Evolutionary conservation across 2,888 invertebrate genomes (phyloP), one percentile per base, ranked within the genome.

Genomic region (Lithosia quadra): DNA sequence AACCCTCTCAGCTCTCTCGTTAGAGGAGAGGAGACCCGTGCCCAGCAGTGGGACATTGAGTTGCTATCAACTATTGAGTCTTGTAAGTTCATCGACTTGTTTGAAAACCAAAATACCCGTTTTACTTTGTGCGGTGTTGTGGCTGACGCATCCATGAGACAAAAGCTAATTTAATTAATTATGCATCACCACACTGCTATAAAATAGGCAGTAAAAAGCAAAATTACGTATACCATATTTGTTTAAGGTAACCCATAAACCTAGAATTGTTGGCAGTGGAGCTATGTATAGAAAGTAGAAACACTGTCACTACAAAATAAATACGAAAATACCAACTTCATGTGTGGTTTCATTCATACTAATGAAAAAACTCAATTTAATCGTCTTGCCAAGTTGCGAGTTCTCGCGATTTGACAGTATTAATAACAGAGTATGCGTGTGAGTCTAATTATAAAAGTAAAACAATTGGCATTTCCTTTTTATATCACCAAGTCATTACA

Each of bases 191-290:
- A n/a, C 49, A 49, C n/a, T 43, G 49, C n/a, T 9, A 49, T 49
- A 49, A 49, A n/a, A 49, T n/a, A 49, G 49, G 9, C 49, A 49
- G n/a, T 49, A 49, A n/a, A 49, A 49, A 49, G 49, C n/a, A 49
- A 49, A n/a, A 49, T 49, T 49, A 49, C 49, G 4, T 8, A n/a
- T 8, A 18, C 49, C 49, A 49, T 49, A n/a, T n/a, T 49, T 49
- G 49, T 49, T 9, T 49, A 49, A n/a, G 18, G n/a, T 49, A 49
- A 49, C 49, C 49, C 9, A 49, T n/a, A 49, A 49, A 49, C 49
- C 49, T 49, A 49, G n/a, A 49, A n/a, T 1, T 49, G 49, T 49
- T n/a, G 49, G n/a, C 7, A 49, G 49, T n/a, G n/a, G 49, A 49
- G 2, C 49, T 49, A n/a, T 49, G 49, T 0, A 49, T 49, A 49